These are phyloP conservation scores for Vandiemenella viatica DNA, from an alignment of 2,888 invertebrate genomes.

Conservation along the genomic window DNA sequence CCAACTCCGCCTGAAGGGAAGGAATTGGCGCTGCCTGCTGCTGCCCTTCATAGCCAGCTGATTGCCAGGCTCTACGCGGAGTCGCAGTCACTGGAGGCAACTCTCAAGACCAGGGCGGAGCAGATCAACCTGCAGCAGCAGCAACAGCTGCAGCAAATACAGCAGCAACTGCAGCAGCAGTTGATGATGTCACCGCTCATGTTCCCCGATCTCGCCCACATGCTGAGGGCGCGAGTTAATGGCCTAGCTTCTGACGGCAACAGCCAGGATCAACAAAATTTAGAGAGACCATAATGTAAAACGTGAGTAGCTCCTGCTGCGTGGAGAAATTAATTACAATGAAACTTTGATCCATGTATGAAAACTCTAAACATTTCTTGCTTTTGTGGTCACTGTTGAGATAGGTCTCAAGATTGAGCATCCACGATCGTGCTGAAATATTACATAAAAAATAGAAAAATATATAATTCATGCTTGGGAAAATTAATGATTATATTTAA, in stretches of 20 bases:
- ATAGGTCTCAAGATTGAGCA: no score
- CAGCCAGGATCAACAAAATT: no score
- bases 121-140: constrained; percentile 34
- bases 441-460: no score
- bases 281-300: neutral
- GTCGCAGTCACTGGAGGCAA: constrained; percentile 43
- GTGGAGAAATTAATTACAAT: no score
- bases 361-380: no score
- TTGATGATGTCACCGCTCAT: constrained; percentile 28
- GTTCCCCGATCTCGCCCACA: neutral
- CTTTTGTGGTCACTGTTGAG: no score
- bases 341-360: no score
- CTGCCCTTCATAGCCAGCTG: constrained; percentile 59
- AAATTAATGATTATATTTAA: no score
- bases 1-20: constrained; percentile 31
- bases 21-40: constrained; percentile 36
- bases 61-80: constrained; percentile 64
- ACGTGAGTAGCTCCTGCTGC: no score
- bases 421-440: no score
- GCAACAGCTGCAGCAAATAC: constrained; percentile 22
- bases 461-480: no score
- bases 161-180: constrained; percentile 29
- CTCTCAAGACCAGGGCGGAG: constrained; percentile 43
- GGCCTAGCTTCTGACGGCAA: no score
- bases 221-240: neutral